These are phyloP conservation scores for Oreotrochilus melanogaster DNA, from an alignment of 2,113 vertebrate genomes.

Conservation along the genomic window DNA sequence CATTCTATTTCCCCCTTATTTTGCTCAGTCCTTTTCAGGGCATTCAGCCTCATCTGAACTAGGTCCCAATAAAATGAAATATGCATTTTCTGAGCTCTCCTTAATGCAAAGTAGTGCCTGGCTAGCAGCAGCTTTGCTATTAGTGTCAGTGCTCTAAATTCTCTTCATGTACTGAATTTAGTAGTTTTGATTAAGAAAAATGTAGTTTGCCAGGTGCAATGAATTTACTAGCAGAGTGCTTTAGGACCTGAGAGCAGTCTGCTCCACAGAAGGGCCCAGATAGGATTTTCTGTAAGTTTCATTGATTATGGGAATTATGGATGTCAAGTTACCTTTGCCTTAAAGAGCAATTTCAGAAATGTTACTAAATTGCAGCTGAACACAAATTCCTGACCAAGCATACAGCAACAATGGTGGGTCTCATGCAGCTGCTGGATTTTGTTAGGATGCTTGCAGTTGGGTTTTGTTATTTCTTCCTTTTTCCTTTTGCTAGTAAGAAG, in stretches of 20 bases:
- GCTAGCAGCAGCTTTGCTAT: conserved; percentile 1
- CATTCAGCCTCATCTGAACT: background rate
- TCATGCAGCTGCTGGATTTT: background rate
- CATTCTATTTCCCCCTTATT: background rate
- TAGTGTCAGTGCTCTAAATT: background rate
- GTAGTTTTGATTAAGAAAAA: conserved; percentile 13
- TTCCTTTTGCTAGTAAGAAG: background rate
- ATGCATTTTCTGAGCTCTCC: background rate
- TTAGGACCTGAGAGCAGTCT: background rate
- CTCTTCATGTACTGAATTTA: background rate
- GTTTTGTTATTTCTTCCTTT: background rate
- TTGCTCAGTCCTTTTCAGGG: background rate
- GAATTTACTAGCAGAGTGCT: conserved; percentile 1
- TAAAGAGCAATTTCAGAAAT: background rate
- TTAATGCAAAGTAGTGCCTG: background rate
- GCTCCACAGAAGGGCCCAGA: background rate
- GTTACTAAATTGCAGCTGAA: conserved; percentile 6
- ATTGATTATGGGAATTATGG: conserved; percentile 33
- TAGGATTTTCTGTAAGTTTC: background rate
- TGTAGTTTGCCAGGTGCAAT: conserved; percentile 14
- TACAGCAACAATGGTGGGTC: background rate
- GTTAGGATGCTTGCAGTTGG: background rate
- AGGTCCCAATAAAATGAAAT: background rate
- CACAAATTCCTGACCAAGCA: conserved; percentile 28
- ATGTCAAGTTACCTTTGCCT: conserved; percentile 8